Percentiles rank a stretch among this genome's conserved stretches.
Conservation (phyloP, 2,797 vertebrate species). For the Liasis olivaceus region DNA sequence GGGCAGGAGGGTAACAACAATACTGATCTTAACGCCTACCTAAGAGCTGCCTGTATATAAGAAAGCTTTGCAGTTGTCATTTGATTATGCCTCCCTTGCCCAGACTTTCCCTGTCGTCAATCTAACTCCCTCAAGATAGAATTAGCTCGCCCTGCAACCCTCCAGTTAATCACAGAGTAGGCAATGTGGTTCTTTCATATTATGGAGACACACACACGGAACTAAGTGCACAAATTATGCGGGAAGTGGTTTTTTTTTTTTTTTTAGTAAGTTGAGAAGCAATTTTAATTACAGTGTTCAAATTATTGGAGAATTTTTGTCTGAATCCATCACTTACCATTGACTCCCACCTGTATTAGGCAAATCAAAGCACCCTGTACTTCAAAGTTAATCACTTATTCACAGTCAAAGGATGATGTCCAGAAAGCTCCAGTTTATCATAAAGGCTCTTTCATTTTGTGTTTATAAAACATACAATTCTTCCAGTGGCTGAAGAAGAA, state of each 20-base stretch:
- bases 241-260: no score
- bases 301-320: not conserved
- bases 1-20: not conserved
- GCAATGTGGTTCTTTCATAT: not conserved
- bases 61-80: not conserved
- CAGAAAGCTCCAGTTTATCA: slow-evolving; percentile 54
- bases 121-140: not conserved
- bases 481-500: slow-evolving; percentile 18
- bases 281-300: slow-evolving; percentile 13
- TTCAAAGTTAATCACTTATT: slow-evolving; percentile 16
- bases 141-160: not conserved
- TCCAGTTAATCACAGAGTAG: not conserved
- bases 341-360: not conserved
- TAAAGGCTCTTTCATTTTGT: slow-evolving; percentile 53
- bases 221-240: not conserved
- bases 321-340: not conserved
- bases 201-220: not conserved
- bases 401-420: not conserved
- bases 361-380: not conserved
- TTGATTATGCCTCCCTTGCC: not conserved
- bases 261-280: not conserved
- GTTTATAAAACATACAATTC: slow-evolving; percentile 34
- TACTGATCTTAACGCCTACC: not conserved
- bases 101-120: not conserved
- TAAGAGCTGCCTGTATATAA: not conserved